These are phyloP conservation scores for Tetramorium bicarinatum DNA, from an alignment of 2,888 invertebrate genomes.

Conservation along the genomic window DNA sequence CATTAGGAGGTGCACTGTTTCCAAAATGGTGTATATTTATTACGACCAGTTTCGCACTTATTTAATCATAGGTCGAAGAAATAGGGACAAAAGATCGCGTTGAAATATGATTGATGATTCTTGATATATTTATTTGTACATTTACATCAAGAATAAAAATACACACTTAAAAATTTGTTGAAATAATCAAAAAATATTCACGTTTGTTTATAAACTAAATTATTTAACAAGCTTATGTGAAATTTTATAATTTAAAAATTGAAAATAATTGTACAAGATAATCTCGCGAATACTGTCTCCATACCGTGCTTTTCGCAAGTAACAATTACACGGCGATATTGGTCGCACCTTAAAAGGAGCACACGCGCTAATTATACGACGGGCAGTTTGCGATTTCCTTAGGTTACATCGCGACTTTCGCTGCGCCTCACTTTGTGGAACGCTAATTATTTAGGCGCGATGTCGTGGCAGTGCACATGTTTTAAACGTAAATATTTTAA, in stretches of 20 bases:
- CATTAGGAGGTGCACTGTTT: conserved; percentile 83
- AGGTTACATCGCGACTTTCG: conserved; percentile 36
- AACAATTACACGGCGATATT: conserved; percentile 2
- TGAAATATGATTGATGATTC: conserved; percentile 14
- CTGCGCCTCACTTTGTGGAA: conserved; percentile 65
- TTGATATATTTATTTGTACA: not conserved
- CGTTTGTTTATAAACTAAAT: not conserved
- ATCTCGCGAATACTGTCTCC: not conserved
- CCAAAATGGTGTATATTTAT: conserved; percentile 83
- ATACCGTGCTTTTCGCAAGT: not conserved
- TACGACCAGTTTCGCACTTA: conserved; percentile 78
- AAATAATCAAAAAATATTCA: conserved; percentile 13
- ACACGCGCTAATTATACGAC: not conserved
- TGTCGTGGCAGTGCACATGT: conserved; percentile 67
- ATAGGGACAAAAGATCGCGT: not conserved
- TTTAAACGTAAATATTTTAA: conserved; percentile 73
- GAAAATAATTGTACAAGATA: not conserved
- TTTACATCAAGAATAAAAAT: not conserved
- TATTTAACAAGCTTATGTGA: not conserved
- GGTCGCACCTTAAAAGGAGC: conserved; percentile 23
- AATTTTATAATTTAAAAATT: not conserved
- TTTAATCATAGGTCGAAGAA: conserved; percentile 9
- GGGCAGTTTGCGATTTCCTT: not conserved
- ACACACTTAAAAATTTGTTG: not conserved
- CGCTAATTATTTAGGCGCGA: conserved; percentile 78